Evolutionary conservation across 2,113 vertebrate genomes (phyloP), one percentile per base, ranked within the genome.

Genomic region (Crypturellus undulatus): DNA sequence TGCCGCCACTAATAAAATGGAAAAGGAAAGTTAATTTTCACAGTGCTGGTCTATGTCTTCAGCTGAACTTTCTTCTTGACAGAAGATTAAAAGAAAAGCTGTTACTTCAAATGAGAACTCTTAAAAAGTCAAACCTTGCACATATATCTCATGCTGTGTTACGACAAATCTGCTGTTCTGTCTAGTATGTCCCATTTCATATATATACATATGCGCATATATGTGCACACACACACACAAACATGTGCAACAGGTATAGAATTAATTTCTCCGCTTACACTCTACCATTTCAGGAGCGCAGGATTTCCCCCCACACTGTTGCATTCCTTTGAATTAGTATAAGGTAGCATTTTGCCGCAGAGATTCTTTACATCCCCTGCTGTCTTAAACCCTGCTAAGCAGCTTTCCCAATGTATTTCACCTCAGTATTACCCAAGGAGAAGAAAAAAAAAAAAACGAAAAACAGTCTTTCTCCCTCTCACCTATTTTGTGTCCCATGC

Each of bases 1-100:
- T 98, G 99, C 98, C 97, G 99, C 99, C 99, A 99, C 99, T 99
- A 97, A 25, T 54, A 97, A 96, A 88, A 97, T 4, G 97, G 94
- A 97, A 96, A 94, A 92, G 42, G 63, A 90, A 79, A 91, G 91
- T 97, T 96, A 97, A 80, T 78, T 78, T 82, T 75, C 54, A 86
- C 59, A 38, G 83, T 12, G 20, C 70, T 36, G 12, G 72, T 71
- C 40, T 59, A 79, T 51, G 72, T 64, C 0, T 0, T 36, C 40
- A 52, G 22, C 13, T 32, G 30, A 81, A 72, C 40, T 86, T 32
- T 51, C 25, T 64, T 87, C 69, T 92, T 63, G 59, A n/a, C 38
- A 58, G 36, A 54, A 36, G 40, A 47, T 54, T 18, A 79, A 10
- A 10, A 76, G 13, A 7, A 59, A 95, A 83, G 51, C 64, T 89